Evolutionary conservation across 1,140 invertebrate species (phyloP).

Genomic region (Brachionus rotundiformis): DNA sequence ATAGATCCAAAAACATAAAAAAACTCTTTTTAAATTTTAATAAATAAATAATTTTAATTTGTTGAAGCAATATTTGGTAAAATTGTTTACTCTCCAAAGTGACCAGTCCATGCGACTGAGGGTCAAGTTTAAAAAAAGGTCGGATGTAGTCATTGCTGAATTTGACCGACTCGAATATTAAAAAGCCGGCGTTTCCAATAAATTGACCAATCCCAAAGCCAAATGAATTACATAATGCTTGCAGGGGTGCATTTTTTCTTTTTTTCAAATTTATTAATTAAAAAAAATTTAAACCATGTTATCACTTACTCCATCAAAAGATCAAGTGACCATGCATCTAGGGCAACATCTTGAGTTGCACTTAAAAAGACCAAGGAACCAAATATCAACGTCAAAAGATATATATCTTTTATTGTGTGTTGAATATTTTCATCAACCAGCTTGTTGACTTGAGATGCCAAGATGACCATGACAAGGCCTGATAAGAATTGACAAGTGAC

Average conservation of each 20-base stretch:
- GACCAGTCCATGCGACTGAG: not conserved
- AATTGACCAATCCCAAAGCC: slow-evolving; percentile 37
- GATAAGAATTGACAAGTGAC: not conserved
- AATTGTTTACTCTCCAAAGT: slow-evolving; percentile 12
- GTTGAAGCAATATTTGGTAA: not conserved
- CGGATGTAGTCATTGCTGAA: slow-evolving; percentile 47
- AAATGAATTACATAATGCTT: slow-evolving; percentile 28
- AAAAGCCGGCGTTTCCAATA: slow-evolving; percentile 18
- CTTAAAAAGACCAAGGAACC: slow-evolving; percentile 90
- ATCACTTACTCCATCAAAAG: slow-evolving; percentile 81
- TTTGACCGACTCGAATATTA: slow-evolving; percentile 36
- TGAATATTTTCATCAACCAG: not conserved
- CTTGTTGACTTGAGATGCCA: not conserved
- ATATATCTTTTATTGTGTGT: slow-evolving; percentile 69
- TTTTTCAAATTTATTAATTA: not conserved
- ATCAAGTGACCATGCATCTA: slow-evolving; percentile 98
- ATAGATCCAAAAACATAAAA: slow-evolving; percentile 24
- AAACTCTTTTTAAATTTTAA: slow-evolving; percentile 6
- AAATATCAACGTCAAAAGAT: slow-evolving; percentile 81
- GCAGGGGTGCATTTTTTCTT: slow-evolving; percentile 32
- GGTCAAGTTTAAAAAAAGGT: not conserved
- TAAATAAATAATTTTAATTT: not conserved
- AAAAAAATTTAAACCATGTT: no score
- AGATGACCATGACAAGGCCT: not conserved
- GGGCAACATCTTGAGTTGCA: slow-evolving; percentile 97